Base-by-base conservation (phyloP, 64 coral and sea anemone genomes). In the Montipora foliosa region DNA sequence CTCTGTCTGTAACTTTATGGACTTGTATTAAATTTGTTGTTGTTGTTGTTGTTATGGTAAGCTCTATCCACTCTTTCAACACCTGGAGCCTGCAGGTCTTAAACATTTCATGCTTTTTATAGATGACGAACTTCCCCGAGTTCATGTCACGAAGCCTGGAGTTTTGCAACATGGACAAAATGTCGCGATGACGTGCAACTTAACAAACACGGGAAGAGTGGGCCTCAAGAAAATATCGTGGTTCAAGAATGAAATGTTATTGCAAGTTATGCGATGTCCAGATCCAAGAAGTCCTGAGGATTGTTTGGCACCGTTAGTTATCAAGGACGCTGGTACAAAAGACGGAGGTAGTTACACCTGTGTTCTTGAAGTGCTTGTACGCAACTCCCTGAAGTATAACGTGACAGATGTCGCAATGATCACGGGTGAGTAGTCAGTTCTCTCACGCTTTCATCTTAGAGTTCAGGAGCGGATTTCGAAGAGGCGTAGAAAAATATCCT, bases 291-390 rank as follows among this genome's bases (percentile, higher is more conserved):
- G 14, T 6, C 57, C 79, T 1, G 9, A 4, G 5, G 57, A 62
- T 44, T 25, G 2, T 5, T 57, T 82, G 4, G 24, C 5, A n/a
- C 64, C 82, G 24, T 5, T 85, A 10, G 45, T 85, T 68, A 46
- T 70, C 6, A 49, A n/a, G 21, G 7, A 68, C 64, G 64, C 45
- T 70, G 46, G 64, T 19, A n/a, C 66, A 5, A 20, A 49, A 50
- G 46, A 86, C 13, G 82, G 62, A 71, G 82, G 82, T 6, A 50
- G 2, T 11, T 86, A 86, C 15, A 86, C 19, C 0, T 86, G 82
- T 22, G 17, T 70, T 70, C 66, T 86, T 67, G 64, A 72, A 13
- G 82, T 71, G 19, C 15, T 20, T 16, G 7, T 85, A 4, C 44
- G 37, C 11, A 50, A 71, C 0, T 4, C 49, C 1, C 20, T 1